Base-by-base conservation (phyloP, 1,140 invertebrate species). In the Drosophila parabipectinata region DNA sequence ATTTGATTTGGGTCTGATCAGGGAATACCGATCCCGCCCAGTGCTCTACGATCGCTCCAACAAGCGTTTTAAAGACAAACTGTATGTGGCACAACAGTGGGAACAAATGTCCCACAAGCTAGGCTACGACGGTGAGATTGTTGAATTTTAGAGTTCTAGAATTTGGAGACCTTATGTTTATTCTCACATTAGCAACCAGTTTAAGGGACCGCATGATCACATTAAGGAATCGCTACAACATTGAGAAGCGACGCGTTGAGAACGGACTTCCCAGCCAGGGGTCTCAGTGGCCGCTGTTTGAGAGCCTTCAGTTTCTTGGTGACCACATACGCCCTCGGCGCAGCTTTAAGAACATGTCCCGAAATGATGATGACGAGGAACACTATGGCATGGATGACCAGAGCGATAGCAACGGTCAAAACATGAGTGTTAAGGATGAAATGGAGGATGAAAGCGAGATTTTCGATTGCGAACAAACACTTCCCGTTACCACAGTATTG, bases 141-240 rank as follows among this genome's bases (percentile, higher is more conserved):
- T 10, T 32, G 4, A 34, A 8, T 14, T 8, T 28, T 0, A 28
- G 2, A 8, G 0, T 15, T 10, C 2, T 7, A 10, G 1, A 6
- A 32, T 45, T 8, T 32, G 8, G 24, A 37, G 10, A 41, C 21
- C 50, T 57, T 41, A 57, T 14, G 21, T 12, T 39, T 18, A 34
- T 67, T 41, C 7, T 34, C 5, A 37, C 4, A 12, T 26, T 34
- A 92, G 91, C 90, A 51, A 69, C 78, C 18, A 72, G 90, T 21
- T 55, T 92, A 7, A 84, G 90, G 39, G 91, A 92, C 39, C 91
- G 91, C 4, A 92, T 92, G 79, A 68, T 90, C 5, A 91, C 91
- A 14, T 53, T 92, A 8, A 77, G 91, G 6, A 92, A 92, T 73
- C 91, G 91, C 12, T 92, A 91, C 41, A 92, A 92, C 54, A 81